Evolutionary conservation across 37 sponge, comb jelly and placozoan genomes (phyloP).

Genomic region (Lycopodina hypogea): DNA sequence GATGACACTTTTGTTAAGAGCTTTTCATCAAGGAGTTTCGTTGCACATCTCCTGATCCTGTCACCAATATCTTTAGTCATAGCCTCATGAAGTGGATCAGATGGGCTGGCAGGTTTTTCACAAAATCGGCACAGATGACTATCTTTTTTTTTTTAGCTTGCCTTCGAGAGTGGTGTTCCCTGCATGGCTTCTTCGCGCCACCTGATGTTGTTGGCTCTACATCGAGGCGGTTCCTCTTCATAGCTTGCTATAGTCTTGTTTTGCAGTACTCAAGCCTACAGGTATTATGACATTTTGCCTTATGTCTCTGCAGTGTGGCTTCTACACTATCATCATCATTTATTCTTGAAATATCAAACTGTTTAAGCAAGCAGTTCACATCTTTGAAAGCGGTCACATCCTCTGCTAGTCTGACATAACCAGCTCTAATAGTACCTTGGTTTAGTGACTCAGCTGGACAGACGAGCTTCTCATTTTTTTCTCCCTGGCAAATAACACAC

Average conservation of each 20-base stretch:
- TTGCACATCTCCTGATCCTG: background rate
- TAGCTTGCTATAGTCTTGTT: background rate
- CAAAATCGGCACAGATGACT: background rate
- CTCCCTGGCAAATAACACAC: background rate
- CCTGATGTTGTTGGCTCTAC: background rate
- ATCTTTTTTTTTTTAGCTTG: background rate
- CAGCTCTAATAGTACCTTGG: background rate
- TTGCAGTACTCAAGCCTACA: background rate
- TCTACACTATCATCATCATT: too few relatives aligned
- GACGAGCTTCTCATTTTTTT: background rate
- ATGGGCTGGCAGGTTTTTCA: conserved; percentile 2
- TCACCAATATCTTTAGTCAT: background rate
- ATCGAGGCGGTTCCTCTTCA: background rate
- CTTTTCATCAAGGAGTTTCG: background rate
- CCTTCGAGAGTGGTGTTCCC: too few relatives aligned
- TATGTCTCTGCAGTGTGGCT: background rate
- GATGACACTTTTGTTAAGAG: background rate
- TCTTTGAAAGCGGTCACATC: background rate
- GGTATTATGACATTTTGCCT: background rate
- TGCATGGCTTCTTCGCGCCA: background rate
- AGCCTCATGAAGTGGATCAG: background rate
- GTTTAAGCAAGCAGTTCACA: background rate
- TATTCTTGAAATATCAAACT: background rate
- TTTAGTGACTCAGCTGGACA: background rate
- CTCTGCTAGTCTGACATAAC: background rate